Percentiles rank a stretch among this genome's conserved stretches.
These are phyloP conservation scores for Cyphotilapia sp. DNA, from an alignment of 2,113 vertebrate genomes.

Conservation along the genomic window DNA sequence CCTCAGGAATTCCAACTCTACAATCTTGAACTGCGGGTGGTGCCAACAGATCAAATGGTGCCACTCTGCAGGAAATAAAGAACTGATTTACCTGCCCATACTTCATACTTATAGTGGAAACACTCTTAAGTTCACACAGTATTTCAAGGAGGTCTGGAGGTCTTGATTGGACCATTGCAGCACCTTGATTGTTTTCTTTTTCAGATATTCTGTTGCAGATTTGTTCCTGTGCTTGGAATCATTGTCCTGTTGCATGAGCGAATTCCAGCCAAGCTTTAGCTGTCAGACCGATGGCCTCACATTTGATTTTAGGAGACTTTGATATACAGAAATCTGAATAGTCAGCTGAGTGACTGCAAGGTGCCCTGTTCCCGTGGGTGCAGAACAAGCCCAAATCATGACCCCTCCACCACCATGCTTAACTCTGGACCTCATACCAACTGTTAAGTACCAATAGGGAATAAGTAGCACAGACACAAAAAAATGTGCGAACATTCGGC, in stretches of 20 bases:
- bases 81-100: not conserved
- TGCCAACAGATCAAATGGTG: not conserved
- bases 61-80: not conserved
- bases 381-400: not conserved
- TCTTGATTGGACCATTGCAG: not conserved
- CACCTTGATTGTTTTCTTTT: not conserved
- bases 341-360: not conserved
- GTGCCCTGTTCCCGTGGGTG: not conserved
- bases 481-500: rapidly evolving
- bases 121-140: not conserved
- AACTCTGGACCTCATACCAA: not conserved
- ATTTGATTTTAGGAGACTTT: not conserved
- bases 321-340: not conserved
- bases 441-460: not conserved
- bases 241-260: not conserved
- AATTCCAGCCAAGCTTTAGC: not conserved
- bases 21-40: not conserved
- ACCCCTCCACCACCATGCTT: not conserved
- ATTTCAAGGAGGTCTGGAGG: not conserved
- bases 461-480: not conserved
- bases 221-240: not conserved
- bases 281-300: not conserved
- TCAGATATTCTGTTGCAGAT: not conserved
- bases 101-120: not conserved
- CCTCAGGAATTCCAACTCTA: not conserved